Evolutionary conservation across 2,797 vertebrate genomes (phyloP), one percentile per base, ranked within the genome.

Genomic region (Chrysocyon brachyurus): DNA sequence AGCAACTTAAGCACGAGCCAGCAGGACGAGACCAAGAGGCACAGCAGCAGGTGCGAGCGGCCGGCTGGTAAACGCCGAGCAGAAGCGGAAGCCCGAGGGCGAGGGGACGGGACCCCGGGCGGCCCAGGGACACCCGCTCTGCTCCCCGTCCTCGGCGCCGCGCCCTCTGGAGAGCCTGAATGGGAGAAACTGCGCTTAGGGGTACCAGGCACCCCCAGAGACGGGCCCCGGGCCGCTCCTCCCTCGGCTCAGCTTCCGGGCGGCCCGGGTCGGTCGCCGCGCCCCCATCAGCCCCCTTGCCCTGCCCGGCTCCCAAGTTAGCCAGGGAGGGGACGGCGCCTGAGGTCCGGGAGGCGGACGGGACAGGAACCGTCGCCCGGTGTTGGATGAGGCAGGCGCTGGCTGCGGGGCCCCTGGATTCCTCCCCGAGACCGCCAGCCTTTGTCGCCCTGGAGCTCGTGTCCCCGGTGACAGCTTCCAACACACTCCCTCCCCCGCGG

Each of bases 371-470:
- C 59, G 3, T 78, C 1, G 61, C 22, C 40, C 31, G 24, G 15
- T 0, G 4, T 57, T 63, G 61, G 59, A 16, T 0, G 21, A 6
- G 24, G 28, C 0, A 1, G 61, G 40, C 28, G 22, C 63, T 0
- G 26, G 77, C 21, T 5, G 31, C 22, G 8, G 52, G 26, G 49
- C 3, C 54, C 15, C 3, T 15, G 28, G 33, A 61, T 36, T 66
- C 40, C 40, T 56, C 26, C 72, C 90, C 14, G 52, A 8, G 6
- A 75, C 31, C 26, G n/a, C 33, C 5, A 17, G 54, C 59, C 61
- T 89, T 12, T 84, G n/a, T 36, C 21, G 15, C 46, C 52, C 61
- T 8, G 2, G 40, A 15, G 64, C 21, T 49, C 49, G 57, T 2
- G 7, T 12, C 64, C 28, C 12, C 2, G 54, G 26, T 6, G 52